Conservation (phyloP, 2,113 vertebrate species). For the Sterrhoptilus dennistouni region DNA sequence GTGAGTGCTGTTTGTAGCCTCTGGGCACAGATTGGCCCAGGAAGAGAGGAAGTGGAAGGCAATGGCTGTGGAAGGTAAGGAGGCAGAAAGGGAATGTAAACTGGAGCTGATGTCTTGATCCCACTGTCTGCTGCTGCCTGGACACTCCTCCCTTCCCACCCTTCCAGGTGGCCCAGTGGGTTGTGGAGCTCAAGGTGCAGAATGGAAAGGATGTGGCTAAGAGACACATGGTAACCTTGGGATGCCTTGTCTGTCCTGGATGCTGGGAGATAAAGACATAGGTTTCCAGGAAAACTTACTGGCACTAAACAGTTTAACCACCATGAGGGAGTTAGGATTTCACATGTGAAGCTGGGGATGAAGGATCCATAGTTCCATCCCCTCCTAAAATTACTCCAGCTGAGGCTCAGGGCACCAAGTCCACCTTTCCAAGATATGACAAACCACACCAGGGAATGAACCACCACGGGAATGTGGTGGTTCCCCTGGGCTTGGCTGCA, state of each 20-base stretch:
- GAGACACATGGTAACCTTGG: not conserved
- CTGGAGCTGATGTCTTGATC: not conserved
- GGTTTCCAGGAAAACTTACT: not conserved
- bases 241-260: not conserved
- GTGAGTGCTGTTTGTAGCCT: not conserved
- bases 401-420: not conserved
- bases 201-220: accelerated
- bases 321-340: not conserved
- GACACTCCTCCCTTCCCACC: not conserved
- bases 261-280: not conserved
- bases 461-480: not conserved
- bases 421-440: not conserved
- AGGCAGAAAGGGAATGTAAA: not conserved
- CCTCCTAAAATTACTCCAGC: not conserved
- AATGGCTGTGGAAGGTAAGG: not conserved
- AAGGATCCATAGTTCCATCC: not conserved
- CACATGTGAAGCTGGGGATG: accelerated
- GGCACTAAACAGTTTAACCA: not conserved
- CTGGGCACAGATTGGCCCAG: not conserved
- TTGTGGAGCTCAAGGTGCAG: not conserved
- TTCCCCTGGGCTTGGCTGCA: not conserved
- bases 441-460: not conserved
- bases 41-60: not conserved
- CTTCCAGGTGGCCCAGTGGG: not conserved
- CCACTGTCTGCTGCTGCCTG: not conserved